Evolutionary conservation across 2,113 vertebrate genomes (phyloP).

Genomic region (Cyanocitta stelleri): DNA sequence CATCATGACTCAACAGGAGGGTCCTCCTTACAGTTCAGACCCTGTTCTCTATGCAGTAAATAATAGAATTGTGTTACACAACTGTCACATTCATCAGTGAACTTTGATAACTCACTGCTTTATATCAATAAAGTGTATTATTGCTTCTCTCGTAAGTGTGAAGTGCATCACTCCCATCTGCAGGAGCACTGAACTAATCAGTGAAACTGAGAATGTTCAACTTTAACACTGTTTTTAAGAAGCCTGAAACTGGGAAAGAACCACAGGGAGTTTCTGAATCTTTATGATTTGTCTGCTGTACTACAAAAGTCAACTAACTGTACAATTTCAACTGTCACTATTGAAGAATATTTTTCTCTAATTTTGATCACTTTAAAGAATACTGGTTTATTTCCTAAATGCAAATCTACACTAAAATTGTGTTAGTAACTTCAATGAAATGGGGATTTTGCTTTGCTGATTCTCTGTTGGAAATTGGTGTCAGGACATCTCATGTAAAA

Average conservation of each 20-base stretch:
- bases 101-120: background rate
- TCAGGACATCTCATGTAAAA: background rate
- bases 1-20: background rate
- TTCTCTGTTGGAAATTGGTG: background rate
- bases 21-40: background rate
- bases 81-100: background rate
- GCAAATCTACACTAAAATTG: background rate
- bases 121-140: background rate
- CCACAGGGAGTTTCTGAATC: background rate
- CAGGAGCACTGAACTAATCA: background rate
- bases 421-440: background rate
- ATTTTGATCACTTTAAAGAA: background rate
- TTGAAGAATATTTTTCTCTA: background rate
- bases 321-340: background rate
- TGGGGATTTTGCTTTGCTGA: background rate
- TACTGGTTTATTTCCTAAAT: background rate
- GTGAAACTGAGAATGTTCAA: background rate
- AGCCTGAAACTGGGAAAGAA: background rate
- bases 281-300: background rate
- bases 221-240: background rate
- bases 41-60: background rate
- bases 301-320: background rate
- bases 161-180: background rate
- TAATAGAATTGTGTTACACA: background rate
- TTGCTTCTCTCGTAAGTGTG: background rate